Conservation (phyloP, 2,888 invertebrate species). For the Candidula unifasciata region DNA sequence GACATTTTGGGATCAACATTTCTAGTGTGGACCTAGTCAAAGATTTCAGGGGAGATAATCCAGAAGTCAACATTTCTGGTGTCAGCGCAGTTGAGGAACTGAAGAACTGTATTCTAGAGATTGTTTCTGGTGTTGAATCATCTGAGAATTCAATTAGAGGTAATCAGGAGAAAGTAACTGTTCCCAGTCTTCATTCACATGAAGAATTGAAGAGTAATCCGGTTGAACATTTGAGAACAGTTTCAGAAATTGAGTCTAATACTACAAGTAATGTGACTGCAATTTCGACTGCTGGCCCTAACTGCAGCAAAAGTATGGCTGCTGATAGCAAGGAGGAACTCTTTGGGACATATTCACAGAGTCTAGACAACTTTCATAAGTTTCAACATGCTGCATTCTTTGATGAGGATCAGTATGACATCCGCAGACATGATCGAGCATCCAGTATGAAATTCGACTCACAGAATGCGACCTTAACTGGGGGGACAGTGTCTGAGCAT, state of each 20-base stretch:
- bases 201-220: too few relatives aligned
- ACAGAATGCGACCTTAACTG: background rate
- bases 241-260: too few relatives aligned
- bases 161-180: too few relatives aligned
- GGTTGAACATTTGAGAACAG: too few relatives aligned
- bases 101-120: too few relatives aligned
- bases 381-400: slow-evolving; percentile 17
- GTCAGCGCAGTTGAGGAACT: background rate
- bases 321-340: slow-evolving; percentile 25
- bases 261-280: too few relatives aligned
- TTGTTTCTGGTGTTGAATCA: too few relatives aligned
- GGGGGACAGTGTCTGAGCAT: background rate
- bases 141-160: too few relatives aligned
- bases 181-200: too few relatives aligned
- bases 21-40: too few relatives aligned
- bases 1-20: too few relatives aligned
- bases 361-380: slow-evolving; percentile 22
- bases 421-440: slow-evolving; percentile 21
- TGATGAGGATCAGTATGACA: slow-evolving; percentile 41
- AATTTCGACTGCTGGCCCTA: background rate
- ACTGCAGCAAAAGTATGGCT: background rate
- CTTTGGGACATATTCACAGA: background rate
- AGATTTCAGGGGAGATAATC: too few relatives aligned
- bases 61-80: background rate
- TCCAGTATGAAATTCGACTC: slow-evolving; percentile 24